These are phyloP conservation scores for Upupa epops DNA, from an alignment of 2,113 vertebrate genomes.

Conservation along the genomic window DNA sequence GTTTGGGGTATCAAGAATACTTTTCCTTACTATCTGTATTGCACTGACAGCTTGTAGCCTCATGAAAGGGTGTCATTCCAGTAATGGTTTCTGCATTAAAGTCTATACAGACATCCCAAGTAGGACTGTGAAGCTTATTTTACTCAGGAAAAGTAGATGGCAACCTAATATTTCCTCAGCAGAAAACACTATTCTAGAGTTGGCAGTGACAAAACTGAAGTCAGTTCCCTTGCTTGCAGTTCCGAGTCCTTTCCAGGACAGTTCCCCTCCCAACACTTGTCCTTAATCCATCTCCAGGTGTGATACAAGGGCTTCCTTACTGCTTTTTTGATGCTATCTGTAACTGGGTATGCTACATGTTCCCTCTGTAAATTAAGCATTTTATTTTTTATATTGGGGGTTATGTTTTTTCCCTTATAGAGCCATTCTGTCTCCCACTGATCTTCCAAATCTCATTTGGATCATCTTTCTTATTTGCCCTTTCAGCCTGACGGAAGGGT, in stretches of 20 bases:
- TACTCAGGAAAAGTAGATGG: background rate
- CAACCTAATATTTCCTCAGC: background rate
- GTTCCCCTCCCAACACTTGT: background rate
- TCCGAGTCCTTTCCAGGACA: background rate
- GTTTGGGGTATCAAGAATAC: background rate
- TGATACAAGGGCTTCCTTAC: background rate
- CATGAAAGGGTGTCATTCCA: background rate
- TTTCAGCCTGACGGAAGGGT: background rate
- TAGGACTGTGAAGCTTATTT: background rate
- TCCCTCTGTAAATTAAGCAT: background rate
- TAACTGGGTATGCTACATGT: background rate
- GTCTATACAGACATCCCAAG: background rate
- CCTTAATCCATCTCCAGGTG: background rate
- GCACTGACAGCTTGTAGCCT: background rate
- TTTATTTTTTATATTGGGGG: background rate
- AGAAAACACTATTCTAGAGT: background rate
- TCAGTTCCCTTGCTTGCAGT: background rate
- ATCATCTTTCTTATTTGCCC: background rate
- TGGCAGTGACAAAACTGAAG: background rate
- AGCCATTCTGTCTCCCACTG: background rate
- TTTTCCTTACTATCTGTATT: background rate
- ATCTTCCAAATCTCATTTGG: background rate
- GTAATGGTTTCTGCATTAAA: background rate
- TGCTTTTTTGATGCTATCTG: background rate
- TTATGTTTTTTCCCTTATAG: background rate